These are phyloP conservation scores for Trematomus bernacchii DNA, from an alignment of 2,797 vertebrate genomes.

Conservation along the genomic window DNA sequence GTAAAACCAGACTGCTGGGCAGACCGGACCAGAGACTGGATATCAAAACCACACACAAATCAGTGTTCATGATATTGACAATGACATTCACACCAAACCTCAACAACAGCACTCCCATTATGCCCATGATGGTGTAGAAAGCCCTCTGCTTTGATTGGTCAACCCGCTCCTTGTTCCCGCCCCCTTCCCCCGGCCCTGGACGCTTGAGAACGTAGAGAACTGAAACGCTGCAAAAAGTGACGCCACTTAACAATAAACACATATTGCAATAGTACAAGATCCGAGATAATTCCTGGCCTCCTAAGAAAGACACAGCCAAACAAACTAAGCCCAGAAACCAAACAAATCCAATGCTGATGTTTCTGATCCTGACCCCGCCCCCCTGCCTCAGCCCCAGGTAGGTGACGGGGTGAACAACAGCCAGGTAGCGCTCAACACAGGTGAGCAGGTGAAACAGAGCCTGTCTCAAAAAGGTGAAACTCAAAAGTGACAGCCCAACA, in stretches of 20 bases:
- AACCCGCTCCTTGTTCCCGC: not conserved
- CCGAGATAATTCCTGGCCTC: no score
- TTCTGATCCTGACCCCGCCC: slow-evolving; percentile 5
- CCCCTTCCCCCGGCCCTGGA: slow-evolving; percentile 7
- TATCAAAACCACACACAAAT: fast-evolving
- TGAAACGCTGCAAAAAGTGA: not conserved
- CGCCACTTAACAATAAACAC: fast-evolving
- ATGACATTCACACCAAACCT: not conserved
- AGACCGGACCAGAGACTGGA: not conserved
- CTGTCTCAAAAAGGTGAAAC: no score
- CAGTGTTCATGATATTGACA: fast-evolving
- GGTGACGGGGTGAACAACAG: slow-evolving; percentile 41
- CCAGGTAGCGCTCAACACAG: slow-evolving; percentile 47
- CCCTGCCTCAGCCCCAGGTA: slow-evolving; percentile 12
- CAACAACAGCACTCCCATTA: slow-evolving; percentile 1
- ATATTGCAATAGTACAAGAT: fast-evolving
- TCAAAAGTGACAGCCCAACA: no score
- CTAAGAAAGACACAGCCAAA: no score
- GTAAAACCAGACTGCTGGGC: slow-evolving; percentile 20
- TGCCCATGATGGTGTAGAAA: slow-evolving; percentile 14
- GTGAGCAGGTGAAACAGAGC: slow-evolving; percentile 23
- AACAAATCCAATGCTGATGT: not conserved
- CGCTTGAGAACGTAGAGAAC: slow-evolving; percentile 37
- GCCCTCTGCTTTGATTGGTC: slow-evolving; percentile 34
- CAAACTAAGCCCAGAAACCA: slow-evolving; percentile 16